Conservation (phyloP, 1,140 invertebrate species). For the Lasaia peninsularis region DNA sequence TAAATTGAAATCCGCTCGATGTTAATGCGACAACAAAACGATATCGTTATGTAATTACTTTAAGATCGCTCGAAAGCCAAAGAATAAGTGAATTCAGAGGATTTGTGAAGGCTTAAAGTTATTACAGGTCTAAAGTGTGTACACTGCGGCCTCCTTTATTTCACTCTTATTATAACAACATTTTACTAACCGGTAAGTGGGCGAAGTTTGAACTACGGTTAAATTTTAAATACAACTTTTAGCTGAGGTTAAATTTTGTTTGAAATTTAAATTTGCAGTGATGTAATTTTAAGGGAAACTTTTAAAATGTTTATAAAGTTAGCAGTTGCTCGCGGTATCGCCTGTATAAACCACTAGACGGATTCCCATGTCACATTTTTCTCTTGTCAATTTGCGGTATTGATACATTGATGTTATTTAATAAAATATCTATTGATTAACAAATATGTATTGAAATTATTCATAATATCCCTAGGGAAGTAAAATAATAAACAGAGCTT, state of each 20-base stretch:
- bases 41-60: not conserved
- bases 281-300: not conserved
- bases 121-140: slow-evolving; percentile 11
- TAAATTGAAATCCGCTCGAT: too few species aligned
- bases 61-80: not conserved
- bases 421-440: too few species aligned
- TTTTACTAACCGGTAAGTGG: slow-evolving; percentile 9
- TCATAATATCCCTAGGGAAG: too few species aligned
- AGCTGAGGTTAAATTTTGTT: slow-evolving; percentile 10
- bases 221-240: slow-evolving; percentile 7
- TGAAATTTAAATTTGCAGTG: not conserved
- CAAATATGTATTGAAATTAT: too few species aligned
- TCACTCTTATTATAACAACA: slow-evolving; percentile 8
- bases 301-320: not conserved
- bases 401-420: too few species aligned
- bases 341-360: not conserved
- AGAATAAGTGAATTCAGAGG: not conserved
- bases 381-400: too few species aligned
- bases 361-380: too few species aligned
- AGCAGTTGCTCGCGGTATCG: not conserved
- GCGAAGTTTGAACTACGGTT: slow-evolving; percentile 10
- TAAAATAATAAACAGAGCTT: too few species aligned
- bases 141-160: slow-evolving; percentile 7
- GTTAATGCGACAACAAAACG: not conserved
- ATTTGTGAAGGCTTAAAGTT: slow-evolving; percentile 2